These are phyloP conservation scores for Chaenocephalus aceratus DNA, from an alignment of 2,113 vertebrate species.

Conservation along the genomic window DNA sequence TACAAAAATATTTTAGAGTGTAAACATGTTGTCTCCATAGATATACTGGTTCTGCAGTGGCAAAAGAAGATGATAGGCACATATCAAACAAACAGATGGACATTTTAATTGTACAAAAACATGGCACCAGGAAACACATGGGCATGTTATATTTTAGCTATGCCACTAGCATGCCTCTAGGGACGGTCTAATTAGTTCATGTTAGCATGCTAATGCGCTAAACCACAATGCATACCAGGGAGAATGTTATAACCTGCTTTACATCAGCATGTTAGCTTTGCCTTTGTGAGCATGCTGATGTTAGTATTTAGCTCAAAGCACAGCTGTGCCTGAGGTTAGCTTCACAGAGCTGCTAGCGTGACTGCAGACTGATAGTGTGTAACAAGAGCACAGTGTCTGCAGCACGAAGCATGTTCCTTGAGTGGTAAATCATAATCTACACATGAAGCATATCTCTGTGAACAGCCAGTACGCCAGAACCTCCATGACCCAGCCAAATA, in stretches of 20 bases:
- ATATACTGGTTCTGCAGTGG: neutral
- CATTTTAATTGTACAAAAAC: neutral
- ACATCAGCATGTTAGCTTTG: neutral
- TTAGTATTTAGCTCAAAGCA: neutral
- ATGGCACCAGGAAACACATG: neutral
- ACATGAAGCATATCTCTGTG: neutral
- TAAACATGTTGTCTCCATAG: neutral
- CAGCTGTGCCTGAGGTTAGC: neutral
- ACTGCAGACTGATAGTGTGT: neutral
- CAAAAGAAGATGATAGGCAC: neutral
- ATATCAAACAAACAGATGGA: neutral
- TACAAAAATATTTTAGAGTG: neutral
- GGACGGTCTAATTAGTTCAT: neutral
- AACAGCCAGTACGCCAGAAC: neutral
- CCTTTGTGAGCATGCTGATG: neutral
- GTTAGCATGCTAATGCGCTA: neutral
- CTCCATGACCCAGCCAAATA: neutral
- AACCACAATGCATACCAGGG: neutral
- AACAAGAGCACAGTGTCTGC: neutral
- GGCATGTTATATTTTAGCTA: neutral
- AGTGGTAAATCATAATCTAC: neutral
- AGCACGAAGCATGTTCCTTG: neutral
- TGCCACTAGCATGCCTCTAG: neutral
- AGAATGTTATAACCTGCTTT: neutral
- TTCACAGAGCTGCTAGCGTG: neutral